Evolutionary conservation across 2,113 vertebrate species (phyloP).

Genomic region (Lutjanus erythropterus): DNA sequence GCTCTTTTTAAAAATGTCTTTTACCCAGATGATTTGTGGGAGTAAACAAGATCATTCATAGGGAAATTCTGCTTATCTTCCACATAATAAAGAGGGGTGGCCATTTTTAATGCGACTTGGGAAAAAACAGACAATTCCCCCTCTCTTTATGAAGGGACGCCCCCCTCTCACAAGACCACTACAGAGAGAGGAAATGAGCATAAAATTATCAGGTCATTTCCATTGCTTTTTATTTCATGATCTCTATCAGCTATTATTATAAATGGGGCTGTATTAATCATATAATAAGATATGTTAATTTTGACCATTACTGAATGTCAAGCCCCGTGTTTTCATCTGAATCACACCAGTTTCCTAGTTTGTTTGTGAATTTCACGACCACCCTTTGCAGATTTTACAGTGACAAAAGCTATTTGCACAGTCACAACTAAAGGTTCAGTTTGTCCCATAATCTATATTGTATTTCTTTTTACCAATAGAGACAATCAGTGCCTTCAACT

Average conservation of each 20-base stretch:
- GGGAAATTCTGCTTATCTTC: constrained; percentile 75
- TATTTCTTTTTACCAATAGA: neutral
- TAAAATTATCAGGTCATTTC: constrained; percentile 62
- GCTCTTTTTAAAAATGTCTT: constrained; percentile 35
- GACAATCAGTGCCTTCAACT: neutral
- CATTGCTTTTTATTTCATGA: constrained; percentile 60
- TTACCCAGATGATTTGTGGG: constrained; percentile 59
- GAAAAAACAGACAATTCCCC: constrained; percentile 59
- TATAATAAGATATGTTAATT: constrained; percentile 80
- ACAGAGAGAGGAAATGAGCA: constrained; percentile 58
- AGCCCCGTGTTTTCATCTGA: constrained; percentile 49
- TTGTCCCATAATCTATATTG: constrained; percentile 1
- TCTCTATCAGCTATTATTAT: constrained; percentile 49
- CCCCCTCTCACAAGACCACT: constrained; percentile 44
- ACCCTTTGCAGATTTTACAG: constrained; percentile 42
- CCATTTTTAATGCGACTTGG: constrained; percentile 69
- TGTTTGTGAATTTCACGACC: constrained; percentile 29
- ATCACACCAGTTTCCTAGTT: constrained; percentile 39
- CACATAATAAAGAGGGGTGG: constrained; percentile 46
- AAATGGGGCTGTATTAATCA: constrained; percentile 54
- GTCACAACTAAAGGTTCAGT: constrained; percentile 16
- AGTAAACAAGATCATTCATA: constrained; percentile 78
- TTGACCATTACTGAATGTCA: constrained; percentile 84
- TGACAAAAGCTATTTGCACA: constrained; percentile 24
- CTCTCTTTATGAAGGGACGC: constrained; percentile 53